Evolutionary conservation across 2,797 vertebrate species (phyloP), one percentile per base, ranked within the genome.

Genomic region (Eulemur rubriventer): DNA sequence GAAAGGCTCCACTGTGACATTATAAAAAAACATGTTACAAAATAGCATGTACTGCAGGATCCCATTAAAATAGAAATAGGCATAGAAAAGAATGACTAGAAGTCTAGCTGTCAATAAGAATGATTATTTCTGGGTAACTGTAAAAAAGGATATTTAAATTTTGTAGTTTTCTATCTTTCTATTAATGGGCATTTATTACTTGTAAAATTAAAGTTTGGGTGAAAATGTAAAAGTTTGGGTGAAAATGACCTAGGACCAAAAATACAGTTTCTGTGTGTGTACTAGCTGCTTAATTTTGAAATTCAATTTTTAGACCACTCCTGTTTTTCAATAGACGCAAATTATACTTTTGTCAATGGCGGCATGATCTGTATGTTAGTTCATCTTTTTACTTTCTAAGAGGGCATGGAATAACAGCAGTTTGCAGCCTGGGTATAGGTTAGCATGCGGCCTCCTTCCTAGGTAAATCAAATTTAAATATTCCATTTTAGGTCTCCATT

Each of bases 81-180:
- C 24, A 75, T 7, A 87, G 20, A 22, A 84, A 84, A 81, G 65
- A 84, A 80, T 75, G 20, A 57, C 24, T 59, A 10, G 59, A 92
- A 59, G 13, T 84, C 22, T 22, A 63, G 7, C 38, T 76, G 50
- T 46, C 50, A 43, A 6, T 72, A 88, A 73, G 38, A 69, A 65
- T 72, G 28, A 88, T 17, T 91, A 46, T 57, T 94, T 91, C 18
- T 30, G 48, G 43, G 26, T 57, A 91, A 88, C 4, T 55, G 13
- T 48, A 88, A n/a, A 67, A 73, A 93, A 81, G 6, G 7, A 73
- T 78, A 94, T 85, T 91, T 61, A 89, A 91, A 91, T 91, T 91
- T 6, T 38, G 30, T 61, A 38, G 30, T 70, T 73, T 91, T 87
- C 6, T 65, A 35, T 13, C 75, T 46, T 89, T 87, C 48, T 38